A percentile compares a stretch with the other conserved stretches of the same genome.
Conservation (phyloP, 2,888 invertebrate species). For the Galerucella calmariensis region DNA sequence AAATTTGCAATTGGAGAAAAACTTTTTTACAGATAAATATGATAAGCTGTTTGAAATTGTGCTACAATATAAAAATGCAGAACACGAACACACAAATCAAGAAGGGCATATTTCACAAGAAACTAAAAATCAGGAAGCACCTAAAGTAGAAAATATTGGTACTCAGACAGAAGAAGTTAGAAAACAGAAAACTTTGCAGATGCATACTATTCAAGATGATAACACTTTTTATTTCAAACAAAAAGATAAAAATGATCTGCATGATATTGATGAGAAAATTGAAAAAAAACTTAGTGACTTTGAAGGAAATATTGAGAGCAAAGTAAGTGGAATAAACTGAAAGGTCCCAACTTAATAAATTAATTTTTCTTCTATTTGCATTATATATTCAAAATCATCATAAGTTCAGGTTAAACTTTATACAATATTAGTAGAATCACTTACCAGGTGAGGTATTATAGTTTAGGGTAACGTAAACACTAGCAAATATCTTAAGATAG, state of each 20-base stretch:
- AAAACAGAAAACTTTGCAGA: conserved; percentile 38
- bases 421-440: too few relatives aligned
- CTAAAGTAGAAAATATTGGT: conserved; percentile 43
- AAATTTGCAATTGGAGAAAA: conserved; percentile 68
- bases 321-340: conserved; percentile 37
- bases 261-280: conserved; percentile 38
- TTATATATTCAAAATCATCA: too few relatives aligned
- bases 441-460: too few relatives aligned
- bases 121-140: conserved; percentile 15
- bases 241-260: conserved; percentile 7
- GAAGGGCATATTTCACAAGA: conserved; percentile 51
- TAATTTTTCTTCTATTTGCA: background rate
- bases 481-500: too few relatives aligned
- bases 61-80: conserved; percentile 39
- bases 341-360: background rate
- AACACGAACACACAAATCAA: conserved; percentile 51
- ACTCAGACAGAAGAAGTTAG: conserved; percentile 55
- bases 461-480: too few relatives aligned
- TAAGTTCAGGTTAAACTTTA: too few relatives aligned
- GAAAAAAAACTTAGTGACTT: conserved; percentile 50
- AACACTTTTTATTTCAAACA: conserved; percentile 41
- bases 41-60: conserved; percentile 66
- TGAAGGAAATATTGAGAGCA: conserved; percentile 47
- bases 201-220: conserved; percentile 44
- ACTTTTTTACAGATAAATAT: conserved; percentile 68